phyloP scores from a whole-genome alignment of 2,797 vertebrate genomes.

The Pseudochirops corinnae region DNA sequence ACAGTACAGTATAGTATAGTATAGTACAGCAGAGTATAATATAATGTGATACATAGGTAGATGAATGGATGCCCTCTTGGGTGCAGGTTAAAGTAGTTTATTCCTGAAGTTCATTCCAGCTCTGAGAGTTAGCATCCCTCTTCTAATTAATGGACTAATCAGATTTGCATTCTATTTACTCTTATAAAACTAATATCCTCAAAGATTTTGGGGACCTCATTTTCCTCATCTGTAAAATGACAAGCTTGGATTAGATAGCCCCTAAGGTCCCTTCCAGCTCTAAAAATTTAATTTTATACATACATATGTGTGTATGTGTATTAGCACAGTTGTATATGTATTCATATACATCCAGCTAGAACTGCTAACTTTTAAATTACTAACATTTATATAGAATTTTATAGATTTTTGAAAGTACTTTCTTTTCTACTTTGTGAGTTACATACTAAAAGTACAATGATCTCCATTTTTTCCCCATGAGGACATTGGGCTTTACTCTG shows the following conservation, averaged over 20 bases:
- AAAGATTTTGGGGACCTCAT: not conserved
- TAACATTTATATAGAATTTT: not conserved
- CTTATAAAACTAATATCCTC: not conserved
- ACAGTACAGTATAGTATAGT: too few relatives aligned
- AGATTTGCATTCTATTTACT: not conserved
- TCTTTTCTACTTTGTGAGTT: not conserved
- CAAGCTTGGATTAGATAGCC: not conserved
- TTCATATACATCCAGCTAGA: not conserved
- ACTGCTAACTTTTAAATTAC: not conserved
- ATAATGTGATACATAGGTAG: too few relatives aligned
- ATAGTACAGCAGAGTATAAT: too few relatives aligned
- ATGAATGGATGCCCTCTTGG: too few relatives aligned
- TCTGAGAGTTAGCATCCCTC: not conserved
- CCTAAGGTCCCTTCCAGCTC: not conserved
- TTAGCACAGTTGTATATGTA: not conserved
- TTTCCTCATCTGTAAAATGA: not conserved
- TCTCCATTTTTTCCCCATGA: not conserved
- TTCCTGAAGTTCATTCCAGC: not conserved
- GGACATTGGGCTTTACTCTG: not conserved
- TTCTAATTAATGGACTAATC: not conserved
- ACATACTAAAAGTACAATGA: not conserved
- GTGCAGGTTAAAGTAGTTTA: not conserved
- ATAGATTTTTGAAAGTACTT: not conserved
- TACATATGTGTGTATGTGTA: not conserved
- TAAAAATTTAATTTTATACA: not conserved